Percentiles rank a stretch among this genome's conserved stretches.
Evolutionary conservation across 2,113 vertebrate species (phyloP).

Genomic region (Podarcis muralis): DNA sequence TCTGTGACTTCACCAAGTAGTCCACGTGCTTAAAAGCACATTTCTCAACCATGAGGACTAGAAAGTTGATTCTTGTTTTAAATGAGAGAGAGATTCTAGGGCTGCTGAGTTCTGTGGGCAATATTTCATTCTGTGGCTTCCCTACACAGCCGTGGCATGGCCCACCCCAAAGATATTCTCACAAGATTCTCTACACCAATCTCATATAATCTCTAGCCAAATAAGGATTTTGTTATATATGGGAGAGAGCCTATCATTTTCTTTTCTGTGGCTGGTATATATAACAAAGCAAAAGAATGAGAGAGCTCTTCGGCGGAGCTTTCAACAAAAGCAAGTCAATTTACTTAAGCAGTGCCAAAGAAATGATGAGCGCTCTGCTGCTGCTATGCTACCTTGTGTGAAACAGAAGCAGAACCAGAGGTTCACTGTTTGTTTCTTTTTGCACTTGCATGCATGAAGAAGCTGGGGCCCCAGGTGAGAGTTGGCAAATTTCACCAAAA

Average conservation of each 20-base stretch:
- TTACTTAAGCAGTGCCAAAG: slow-evolving; percentile 44
- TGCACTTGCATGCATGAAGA: slow-evolving; percentile 25
- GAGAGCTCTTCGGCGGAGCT: slow-evolving; percentile 48
- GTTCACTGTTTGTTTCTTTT: slow-evolving; percentile 30
- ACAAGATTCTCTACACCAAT: neutral
- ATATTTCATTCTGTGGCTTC: neutral
- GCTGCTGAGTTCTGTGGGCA: neutral
- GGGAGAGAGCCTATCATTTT: neutral
- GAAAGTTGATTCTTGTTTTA: neutral
- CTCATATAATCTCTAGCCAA: slow-evolving; percentile 37
- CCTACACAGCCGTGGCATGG: neutral
- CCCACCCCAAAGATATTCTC: neutral
- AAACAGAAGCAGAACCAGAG: neutral
- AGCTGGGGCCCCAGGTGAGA: slow-evolving; percentile 35
- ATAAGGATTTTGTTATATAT: slow-evolving; percentile 41
- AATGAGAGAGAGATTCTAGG: neutral
- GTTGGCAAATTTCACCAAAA: slow-evolving; percentile 34
- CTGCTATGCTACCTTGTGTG: slow-evolving; percentile 23
- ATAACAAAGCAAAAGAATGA: slow-evolving; percentile 20
- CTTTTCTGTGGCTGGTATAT: slow-evolving; percentile 1
- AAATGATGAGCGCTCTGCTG: slow-evolving; percentile 44
- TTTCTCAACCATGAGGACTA: neutral
- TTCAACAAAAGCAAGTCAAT: slow-evolving; percentile 49
- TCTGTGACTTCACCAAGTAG: neutral
- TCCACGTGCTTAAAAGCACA: neutral